phyloP scores from a whole-genome alignment of 2,797 vertebrate species.

The Dicrostonyx torquatus region DNA sequence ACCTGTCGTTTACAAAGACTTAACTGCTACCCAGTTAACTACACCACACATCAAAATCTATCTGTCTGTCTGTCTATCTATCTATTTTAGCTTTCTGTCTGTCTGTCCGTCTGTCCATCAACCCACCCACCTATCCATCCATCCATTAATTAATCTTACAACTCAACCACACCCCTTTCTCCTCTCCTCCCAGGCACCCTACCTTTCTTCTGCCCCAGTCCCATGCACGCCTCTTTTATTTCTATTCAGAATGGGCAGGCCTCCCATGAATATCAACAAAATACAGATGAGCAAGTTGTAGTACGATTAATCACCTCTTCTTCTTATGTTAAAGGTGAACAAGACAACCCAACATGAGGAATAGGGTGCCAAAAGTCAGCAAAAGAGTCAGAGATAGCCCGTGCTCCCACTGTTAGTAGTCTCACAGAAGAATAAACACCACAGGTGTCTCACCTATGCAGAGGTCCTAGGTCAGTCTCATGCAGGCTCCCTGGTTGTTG shows the following conservation, averaged over 20 bases:
- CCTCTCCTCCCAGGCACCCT: background rate
- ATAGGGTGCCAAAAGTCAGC: background rate
- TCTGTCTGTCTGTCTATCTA: too few relatives aligned
- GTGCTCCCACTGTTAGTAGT: background rate
- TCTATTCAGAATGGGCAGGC: background rate
- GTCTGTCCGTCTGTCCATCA: too few relatives aligned
- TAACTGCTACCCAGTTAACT: background rate
- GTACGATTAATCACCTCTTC: background rate
- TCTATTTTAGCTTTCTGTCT: too few relatives aligned
- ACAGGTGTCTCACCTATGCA: background rate
- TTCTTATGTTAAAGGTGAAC: background rate
- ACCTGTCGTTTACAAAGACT: background rate
- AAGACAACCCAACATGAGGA: background rate
- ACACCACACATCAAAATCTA: background rate
- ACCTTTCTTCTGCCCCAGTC: background rate
- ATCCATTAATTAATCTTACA: background rate
- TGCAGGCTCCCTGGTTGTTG: background rate
- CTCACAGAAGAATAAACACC: background rate
- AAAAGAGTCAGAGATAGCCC: background rate
- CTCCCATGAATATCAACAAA: background rate
- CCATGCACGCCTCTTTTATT: background rate
- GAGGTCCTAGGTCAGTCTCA: background rate
- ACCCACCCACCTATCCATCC: accelerated
- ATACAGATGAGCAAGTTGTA: background rate
- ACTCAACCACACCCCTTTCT: background rate